Base-by-base conservation (phyloP, 2,797 vertebrate species). In the Nyctibius grandis region DNA sequence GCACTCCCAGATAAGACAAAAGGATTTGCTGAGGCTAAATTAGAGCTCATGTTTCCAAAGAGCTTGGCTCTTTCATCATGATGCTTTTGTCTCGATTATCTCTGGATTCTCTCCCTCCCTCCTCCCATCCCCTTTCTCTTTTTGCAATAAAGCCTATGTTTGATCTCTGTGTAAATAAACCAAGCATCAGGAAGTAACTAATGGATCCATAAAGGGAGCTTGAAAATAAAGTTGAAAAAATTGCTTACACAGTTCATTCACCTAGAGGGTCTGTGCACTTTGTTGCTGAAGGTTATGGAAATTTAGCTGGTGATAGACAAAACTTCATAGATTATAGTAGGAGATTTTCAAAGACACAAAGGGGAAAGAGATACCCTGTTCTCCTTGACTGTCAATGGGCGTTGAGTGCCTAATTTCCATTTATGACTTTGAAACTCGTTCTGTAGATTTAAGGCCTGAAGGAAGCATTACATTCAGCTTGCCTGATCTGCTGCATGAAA, bases 191-290 rank as follows among this genome's bases (percentile, higher is more conserved):
- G 76, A 95, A 96, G 73, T 86, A 96, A 96, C 57, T 91, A 95
- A 96, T 82, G 89, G 45, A 94, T 87, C 45, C 54, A 93, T 75
- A 75, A 88, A 54, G 51, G 45, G n/a, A 95, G 75, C 73, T 80
- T 91, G 56, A 95, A 94, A 96, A 91, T 84, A 84, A 95, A 91
- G 47, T 59, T 91, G 75, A 95, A 96, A 96, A 95, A 65, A 70
- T 68, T 91, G 82, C 89, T 96, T 92, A 76, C 51, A 80, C 50
- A 75, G 44, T 88, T 85, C 70, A 81, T 78, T 93, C 88, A 81
- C 76, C 74, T 67, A 87, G 18, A 94, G 69, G 70, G 47, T n/a
- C 72, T 84, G 5, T 63, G 61, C 26, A 56, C 80, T 89, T 85
- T 85, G 38, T 76, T 67, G 31, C 68, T 85, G 78, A 94, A 85